A percentile compares a stretch with the other conserved stretches of the same genome.
Conservation (phyloP, 2,888 invertebrate species). For the Synergus gifuensis region DNA sequence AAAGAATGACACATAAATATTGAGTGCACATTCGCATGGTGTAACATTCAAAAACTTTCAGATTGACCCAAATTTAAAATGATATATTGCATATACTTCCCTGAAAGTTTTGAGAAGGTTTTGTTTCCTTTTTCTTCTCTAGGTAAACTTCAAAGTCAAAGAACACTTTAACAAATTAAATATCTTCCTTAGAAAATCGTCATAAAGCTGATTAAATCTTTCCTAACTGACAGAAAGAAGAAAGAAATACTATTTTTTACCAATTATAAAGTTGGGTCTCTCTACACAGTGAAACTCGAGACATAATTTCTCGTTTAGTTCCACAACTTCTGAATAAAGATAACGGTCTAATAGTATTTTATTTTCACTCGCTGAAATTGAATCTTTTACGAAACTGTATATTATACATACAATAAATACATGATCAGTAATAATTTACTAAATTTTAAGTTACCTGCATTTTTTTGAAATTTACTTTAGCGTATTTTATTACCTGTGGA, state of each 20-base stretch:
- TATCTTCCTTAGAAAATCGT: neutral
- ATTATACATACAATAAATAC: too few relatives aligned
- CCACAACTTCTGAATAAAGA: neutral
- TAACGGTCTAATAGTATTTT: neutral
- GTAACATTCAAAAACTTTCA: neutral
- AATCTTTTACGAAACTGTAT: too few relatives aligned
- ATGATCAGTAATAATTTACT: too few relatives aligned
- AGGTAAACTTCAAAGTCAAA: neutral
- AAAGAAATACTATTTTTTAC: neutral
- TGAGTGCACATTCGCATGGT: neutral
- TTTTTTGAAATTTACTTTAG: neutral
- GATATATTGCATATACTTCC: neutral
- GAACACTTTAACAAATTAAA: neutral
- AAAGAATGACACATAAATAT: neutral
- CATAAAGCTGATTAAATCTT: neutral
- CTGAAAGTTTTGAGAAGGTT: neutral
- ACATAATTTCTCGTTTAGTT: too few relatives aligned
- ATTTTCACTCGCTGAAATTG: too few relatives aligned
- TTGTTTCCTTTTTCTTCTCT: neutral
- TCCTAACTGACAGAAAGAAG: neutral
- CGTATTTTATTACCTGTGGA: constrained; percentile 60
- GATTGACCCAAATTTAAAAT: neutral
- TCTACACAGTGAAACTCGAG: neutral
- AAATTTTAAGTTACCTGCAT: too few relatives aligned
- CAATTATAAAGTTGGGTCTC: neutral